Conservation (phyloP, 2,888 invertebrate species). For the Perizoma affinitatum region DNA sequence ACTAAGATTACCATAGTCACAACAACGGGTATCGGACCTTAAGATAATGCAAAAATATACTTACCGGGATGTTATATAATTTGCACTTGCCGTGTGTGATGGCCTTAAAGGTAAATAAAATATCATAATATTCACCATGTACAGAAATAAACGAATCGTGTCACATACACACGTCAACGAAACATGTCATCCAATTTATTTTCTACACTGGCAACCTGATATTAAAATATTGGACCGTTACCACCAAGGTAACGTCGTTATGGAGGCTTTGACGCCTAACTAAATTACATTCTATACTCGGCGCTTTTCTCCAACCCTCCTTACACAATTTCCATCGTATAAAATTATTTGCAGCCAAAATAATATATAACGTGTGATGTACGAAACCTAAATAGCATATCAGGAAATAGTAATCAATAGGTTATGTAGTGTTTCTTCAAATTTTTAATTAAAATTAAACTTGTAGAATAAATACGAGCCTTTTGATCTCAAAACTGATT, state of each 20-base stretch:
- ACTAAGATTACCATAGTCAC: no score
- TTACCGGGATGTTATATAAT: no score
- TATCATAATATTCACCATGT: background rate
- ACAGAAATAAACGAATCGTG: slow-evolving; percentile 8
- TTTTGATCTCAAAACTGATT: no score
- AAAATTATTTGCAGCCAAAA: slow-evolving; percentile 10
- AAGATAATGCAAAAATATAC: no score
- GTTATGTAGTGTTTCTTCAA: background rate
- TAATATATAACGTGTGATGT: background rate
- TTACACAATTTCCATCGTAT: slow-evolving; percentile 12
- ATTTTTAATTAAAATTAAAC: background rate
- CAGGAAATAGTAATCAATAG: background rate
- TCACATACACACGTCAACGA: background rate
- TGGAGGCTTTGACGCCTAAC: slow-evolving; percentile 22
- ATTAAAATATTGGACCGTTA: slow-evolving; percentile 22
- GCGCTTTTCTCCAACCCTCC: slow-evolving; percentile 9
- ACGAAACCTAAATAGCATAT: background rate
- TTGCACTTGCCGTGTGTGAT: no score
- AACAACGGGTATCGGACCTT: no score
- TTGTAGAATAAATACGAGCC: no score
- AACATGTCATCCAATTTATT: slow-evolving; percentile 12
- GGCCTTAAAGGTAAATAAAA: no score
- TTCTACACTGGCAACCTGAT: slow-evolving; percentile 9
- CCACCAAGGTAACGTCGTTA: slow-evolving; percentile 18
- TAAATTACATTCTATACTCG: slow-evolving; percentile 11